Evolutionary conservation across 53 echinoderm and acorn worm species (phyloP).

Genomic region (Mesocentrotus franciscanus): DNA sequence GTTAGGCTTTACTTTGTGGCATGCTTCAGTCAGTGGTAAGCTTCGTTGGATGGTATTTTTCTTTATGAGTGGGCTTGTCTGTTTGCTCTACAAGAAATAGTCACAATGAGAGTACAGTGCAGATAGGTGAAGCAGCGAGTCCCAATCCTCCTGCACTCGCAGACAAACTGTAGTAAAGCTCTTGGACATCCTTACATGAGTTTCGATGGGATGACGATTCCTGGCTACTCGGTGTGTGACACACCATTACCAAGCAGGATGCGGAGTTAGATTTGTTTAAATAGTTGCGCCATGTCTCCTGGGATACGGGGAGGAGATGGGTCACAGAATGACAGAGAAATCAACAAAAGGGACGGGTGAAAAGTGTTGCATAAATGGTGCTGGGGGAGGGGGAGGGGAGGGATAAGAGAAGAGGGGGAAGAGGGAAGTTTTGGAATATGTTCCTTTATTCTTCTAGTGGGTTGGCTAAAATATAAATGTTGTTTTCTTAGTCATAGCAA

Average conservation of each 20-base stretch:
- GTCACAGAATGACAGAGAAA: slow-evolving; percentile 34
- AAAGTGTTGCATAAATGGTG: background rate
- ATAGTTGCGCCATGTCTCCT: background rate
- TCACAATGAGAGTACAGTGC: background rate
- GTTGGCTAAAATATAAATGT: too few relatives aligned
- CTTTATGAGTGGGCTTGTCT: too few relatives aligned
- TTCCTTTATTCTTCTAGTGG: too few relatives aligned
- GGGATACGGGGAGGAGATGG: background rate
- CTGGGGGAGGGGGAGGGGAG: background rate
- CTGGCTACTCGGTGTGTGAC: slow-evolving; percentile 9
- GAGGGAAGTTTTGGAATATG: background rate
- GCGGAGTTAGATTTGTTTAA: slow-evolving; percentile 29
- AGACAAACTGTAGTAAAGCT: background rate
- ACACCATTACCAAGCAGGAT: slow-evolving; percentile 58
- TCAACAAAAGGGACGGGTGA: slow-evolving; percentile 10
- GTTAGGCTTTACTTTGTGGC: too few relatives aligned
- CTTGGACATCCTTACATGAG: background rate
- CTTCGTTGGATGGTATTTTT: too few relatives aligned
- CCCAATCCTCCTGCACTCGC: background rate
- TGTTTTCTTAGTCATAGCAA: too few relatives aligned
- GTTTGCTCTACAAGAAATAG: too few relatives aligned
- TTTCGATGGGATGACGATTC: background rate
- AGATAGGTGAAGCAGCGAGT: background rate
- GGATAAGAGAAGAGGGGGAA: background rate
- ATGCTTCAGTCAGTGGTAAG: too few relatives aligned